Conservation (phyloP, 2,113 vertebrate species). For the Uria lomvia region DNA sequence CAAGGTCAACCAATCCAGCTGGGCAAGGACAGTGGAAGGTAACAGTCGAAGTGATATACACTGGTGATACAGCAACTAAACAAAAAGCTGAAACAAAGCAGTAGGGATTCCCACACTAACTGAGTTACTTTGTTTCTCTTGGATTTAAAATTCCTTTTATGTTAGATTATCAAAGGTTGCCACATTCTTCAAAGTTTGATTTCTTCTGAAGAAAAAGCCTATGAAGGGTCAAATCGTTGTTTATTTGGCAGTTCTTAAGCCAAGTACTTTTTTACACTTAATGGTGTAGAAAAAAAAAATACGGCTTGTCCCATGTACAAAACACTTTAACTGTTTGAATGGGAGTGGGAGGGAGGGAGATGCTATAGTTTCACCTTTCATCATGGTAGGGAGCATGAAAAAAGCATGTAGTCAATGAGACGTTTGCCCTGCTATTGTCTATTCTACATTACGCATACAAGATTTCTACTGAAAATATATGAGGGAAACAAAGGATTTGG, state of each 20-base stretch:
- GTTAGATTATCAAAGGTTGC: neutral
- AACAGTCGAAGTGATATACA: neutral
- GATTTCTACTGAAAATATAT: neutral
- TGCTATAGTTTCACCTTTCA: neutral
- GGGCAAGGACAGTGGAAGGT: neutral
- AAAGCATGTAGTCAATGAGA: neutral
- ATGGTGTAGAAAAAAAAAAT: neutral
- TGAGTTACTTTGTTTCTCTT: neutral
- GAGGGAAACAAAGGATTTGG: neutral
- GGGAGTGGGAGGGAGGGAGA: neutral
- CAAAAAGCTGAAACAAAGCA: neutral
- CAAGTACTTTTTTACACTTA: neutral
- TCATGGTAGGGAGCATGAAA: neutral
- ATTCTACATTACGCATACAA: neutral
- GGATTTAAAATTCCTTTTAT: neutral
- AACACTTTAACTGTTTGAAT: neutral
- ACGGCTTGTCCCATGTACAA: neutral
- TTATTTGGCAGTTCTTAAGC: neutral
- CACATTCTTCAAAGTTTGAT: neutral
- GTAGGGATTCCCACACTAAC: neutral
- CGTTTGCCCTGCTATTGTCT: neutral
- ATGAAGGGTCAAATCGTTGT: neutral
- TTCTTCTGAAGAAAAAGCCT: neutral
- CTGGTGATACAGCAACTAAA: neutral
- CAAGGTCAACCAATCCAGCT: neutral